Base-by-base conservation (phyloP, 1,140 invertebrate species). In the Cyphomyrmex costatus region DNA sequence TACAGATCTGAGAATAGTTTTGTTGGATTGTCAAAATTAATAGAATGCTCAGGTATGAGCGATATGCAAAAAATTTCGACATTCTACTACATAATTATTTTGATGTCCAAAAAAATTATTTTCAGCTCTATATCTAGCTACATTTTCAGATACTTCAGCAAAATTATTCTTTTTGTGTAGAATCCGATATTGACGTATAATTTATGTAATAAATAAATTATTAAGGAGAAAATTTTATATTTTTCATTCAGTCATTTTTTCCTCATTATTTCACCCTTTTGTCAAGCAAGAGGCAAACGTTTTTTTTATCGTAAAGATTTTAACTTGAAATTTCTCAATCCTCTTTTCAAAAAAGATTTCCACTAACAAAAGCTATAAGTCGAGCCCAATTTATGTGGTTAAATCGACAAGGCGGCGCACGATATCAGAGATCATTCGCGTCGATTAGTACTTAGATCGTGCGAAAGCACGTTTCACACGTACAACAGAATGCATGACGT, bases 401-500 rank as follows among this genome's bases (percentile, higher is more conserved):
- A 71, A 51, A 71, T 49, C 42, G 30, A 14, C n/a, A 30, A 76
- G 30, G 21, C 66, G 14, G n/a, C 21, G 71, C 51, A 42, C n/a
- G 8, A 58, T 14, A 76, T 60, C 16, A 14, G 8, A 76, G 73
- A 76, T 76, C 16, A 33, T 8, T 76, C n/a, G 14, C 30, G n/a
- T 2, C 53, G 53, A 60, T 76, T 60, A 42, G 53, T 56, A 42
- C 36, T 10, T 10, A 60, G 21, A 58, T 76, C 53, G 33, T 60
- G 21, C 53, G 33, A 60, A 53, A 2, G 21, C 73, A 60, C 33
- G 53, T 60, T n/a, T 76, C 21, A 24, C 21, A 51, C n/a, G 14
- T 30, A 33, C 33, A 58, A 76, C 53, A 60, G 53, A 76, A 58
- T 68, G 46, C 36, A 73, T 66, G 88, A 89, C 89, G 84, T 87